These are phyloP conservation scores for Centruroides vittatus DNA, from an alignment of 1,140 invertebrate genomes.

Conservation along the genomic window DNA sequence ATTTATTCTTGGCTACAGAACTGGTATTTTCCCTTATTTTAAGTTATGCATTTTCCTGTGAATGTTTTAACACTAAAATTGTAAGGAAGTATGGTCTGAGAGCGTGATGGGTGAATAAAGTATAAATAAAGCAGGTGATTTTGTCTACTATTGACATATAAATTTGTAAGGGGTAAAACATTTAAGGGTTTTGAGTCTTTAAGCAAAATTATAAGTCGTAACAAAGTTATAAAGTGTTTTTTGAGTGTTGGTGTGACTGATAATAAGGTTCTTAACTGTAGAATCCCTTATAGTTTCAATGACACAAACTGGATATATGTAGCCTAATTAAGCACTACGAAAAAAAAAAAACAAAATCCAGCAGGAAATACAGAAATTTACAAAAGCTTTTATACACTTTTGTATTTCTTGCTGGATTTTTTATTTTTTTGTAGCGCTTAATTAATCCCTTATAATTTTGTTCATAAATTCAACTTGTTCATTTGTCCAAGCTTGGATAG, in stretches of 20 bases:
- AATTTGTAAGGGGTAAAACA: not conserved
- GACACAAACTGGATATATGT: no score
- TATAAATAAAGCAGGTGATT: not conserved
- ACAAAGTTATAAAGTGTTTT: not conserved
- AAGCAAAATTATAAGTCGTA: not conserved
- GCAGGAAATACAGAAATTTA: no score
- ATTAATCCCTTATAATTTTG: not conserved
- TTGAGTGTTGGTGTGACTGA: not conserved
- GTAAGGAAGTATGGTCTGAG: not conserved
- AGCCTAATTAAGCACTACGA: no score
- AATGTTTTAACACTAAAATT: no score
- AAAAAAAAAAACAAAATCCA: no score
- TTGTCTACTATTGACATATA: not conserved
- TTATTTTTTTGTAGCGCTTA: no score
- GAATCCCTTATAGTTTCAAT: not conserved
- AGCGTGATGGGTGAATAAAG: not conserved
- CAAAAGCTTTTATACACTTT: no score
- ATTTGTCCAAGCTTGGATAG: slow-evolving; percentile 8
- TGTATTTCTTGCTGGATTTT: no score
- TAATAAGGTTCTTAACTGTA: not conserved
- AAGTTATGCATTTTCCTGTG: no score
- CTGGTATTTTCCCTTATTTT: no score
- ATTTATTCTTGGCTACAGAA: no score
- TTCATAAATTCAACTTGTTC: slow-evolving; percentile 5
- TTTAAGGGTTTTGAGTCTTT: not conserved